Evolutionary conservation across 2,797 vertebrate genomes (phyloP), one percentile per base, ranked within the genome.

Genomic region (Diceros bicornis): DNA sequence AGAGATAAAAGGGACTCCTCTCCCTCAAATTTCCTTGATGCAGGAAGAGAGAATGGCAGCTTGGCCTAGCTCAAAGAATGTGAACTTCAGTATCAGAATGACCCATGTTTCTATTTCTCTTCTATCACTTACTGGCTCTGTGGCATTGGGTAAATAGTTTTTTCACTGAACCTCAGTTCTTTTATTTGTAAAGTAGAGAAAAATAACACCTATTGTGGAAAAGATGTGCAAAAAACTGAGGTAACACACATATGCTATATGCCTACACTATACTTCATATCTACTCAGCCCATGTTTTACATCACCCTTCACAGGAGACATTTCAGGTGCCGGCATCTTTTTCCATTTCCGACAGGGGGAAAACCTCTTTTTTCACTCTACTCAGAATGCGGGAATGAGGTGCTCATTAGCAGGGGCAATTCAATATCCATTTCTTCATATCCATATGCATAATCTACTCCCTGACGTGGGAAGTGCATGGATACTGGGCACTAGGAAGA

Each of bases 131-230:
- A 57, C 12, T 77, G 17, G 8, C 18, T 91, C 34, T 89, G 23
- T 71, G 25, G 18, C n/a, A 87, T 2, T 68, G 55, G 37, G 25
- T 69, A 93, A 79, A 91, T 37, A 74, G 4, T 57, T 41, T 82
- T 29, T 61, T 68, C 13, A 61, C 4, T 37, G 82, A 91, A 72
- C 11, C 37, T 83, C 59, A 78, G 7, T 71, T 83, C 13, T 8
- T 72, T 82, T 71, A 83, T 74, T 91, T 83, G n/a, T 78, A 93
- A 91, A 75, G 62, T 61, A 34, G 18, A 89, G 47, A 64, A 91
- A 89, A 92, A 71, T 34, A 77, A 68, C 0, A 7, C 14, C 1
- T 11, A 18, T 6, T 21, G 74, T 71, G 50, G 71, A 61, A 91
- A 92, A 37, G 14, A 11, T 41, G 0, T 57, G 3, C 32, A 71